Evolutionary conservation across 1,140 invertebrate species (phyloP).

Genomic region (Drosophila sproati): DNA sequence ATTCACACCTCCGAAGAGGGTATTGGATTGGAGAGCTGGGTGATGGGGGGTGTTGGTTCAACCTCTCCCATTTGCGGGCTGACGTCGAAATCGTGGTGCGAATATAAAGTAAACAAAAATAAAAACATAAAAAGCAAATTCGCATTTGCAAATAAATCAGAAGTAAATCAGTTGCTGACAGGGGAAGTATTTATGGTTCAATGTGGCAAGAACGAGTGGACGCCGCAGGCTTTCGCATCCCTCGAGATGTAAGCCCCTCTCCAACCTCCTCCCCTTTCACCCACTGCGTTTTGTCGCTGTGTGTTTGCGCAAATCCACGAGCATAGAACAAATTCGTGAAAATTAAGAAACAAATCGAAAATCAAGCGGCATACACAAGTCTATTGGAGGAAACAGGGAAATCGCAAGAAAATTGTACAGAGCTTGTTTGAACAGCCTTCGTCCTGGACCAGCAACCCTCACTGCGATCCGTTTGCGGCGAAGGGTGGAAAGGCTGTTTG

Average conservation of each 20-base stretch:
- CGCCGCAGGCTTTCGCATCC: conserved; percentile 41
- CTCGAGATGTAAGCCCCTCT: background rate
- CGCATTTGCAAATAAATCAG: conserved; percentile 83
- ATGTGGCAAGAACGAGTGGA: conserved; percentile 49
- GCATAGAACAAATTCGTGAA: conserved; percentile 79
- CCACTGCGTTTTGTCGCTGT: conserved; percentile 1
- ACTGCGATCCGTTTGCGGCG: background rate
- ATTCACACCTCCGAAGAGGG: conserved; percentile 64
- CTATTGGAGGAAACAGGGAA: conserved; percentile 24
- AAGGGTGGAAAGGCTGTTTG: conserved; percentile 19
- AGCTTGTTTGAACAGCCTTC: conserved; percentile 67
- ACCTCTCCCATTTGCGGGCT: conserved; percentile 43
- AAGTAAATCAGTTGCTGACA: conserved; percentile 82
- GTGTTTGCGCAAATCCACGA: conserved; percentile 62
- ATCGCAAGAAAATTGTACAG: conserved; percentile 65
- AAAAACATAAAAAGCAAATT: conserved; percentile 83
- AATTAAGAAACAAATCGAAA: conserved; percentile 84
- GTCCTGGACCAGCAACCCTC: background rate
- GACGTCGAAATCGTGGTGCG: conserved; percentile 71
- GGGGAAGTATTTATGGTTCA: conserved; percentile 81
- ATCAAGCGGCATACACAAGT: conserved; percentile 61
- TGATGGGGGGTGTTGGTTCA: conserved; percentile 19
- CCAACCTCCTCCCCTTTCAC: background rate
- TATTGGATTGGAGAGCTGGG: background rate
- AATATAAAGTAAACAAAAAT: conserved; percentile 82